Base-by-base conservation (phyloP, 2,888 invertebrate species). In the Galeruca laticollis region DNA sequence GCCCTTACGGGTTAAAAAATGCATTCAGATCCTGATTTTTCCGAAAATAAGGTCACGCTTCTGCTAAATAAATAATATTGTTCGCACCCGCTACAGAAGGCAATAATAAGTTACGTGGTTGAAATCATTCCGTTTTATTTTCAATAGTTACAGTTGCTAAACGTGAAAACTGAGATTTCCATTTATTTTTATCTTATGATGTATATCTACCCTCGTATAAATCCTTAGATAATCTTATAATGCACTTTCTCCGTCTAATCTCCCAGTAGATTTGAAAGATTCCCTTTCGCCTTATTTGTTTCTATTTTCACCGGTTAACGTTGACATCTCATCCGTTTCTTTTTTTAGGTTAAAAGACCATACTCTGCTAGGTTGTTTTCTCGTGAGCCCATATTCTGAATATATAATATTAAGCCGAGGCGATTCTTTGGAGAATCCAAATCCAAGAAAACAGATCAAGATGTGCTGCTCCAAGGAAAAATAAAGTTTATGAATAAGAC, bases 321-420 rank as follows among this genome's bases (percentile, higher is more conserved):
- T 40, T 21, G 60, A 57, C 57, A 21, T 47, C 8, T 40, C 13
- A 20, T 9, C 20, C 57, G 40, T 33, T 57, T 31, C 57, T 65
- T 15, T 37, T 31, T 18, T 31, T 33, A 49, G 54, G 54, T 54
- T 54, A 65, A 65, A 49, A 56, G 57, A 65, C 65, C 64, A 66
- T 31, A 70, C 75, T 79, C 77, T 76, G 78, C 63, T 69, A 78
- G 80, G 80, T 80, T 80, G n/a, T n/a, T 80, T 79, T 80, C 79
- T 81, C 80, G 80, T 78, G 80, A 80, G 79, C 79, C 79, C 78
- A 60, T 77, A 80, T 76, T 75, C 77, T 82, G 76, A 77, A 77
- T 77, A 76, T 75, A 69, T 75, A 76, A 76, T 73, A 60, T 68
- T 69, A 70, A 75, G 69, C 70, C 76, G 72, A 74, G 72, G 70